A percentile compares a stretch with the other conserved stretches of the same genome.
phyloP scores from a whole-genome alignment of 2,888 invertebrate genomes.

The Lordiphosa fenestrarum region DNA sequence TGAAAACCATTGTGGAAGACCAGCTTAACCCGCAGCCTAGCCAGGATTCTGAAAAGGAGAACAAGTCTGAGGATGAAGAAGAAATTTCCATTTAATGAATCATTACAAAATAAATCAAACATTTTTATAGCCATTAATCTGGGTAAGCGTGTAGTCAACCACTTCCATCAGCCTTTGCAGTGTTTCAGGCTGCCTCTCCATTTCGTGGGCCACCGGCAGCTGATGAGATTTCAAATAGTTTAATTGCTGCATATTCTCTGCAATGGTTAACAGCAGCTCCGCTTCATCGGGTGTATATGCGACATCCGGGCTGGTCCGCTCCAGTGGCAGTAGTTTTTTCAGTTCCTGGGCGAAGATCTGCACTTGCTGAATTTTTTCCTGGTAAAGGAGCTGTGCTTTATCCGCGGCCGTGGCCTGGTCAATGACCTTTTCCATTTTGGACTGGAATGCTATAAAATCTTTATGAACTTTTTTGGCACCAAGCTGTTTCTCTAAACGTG shows the following conservation, averaged over 20 bases:
- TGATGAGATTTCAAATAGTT: conserved; percentile 60
- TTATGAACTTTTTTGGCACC: conserved; percentile 55
- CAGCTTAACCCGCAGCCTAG: conserved; percentile 1
- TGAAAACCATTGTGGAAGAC: conserved; percentile 35
- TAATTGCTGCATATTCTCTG: conserved; percentile 66
- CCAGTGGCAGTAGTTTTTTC: conserved; percentile 61
- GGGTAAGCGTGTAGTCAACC: too few species aligned
- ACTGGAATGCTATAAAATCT: conserved; percentile 67
- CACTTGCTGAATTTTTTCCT: conserved; percentile 54
- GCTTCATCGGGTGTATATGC: conserved; percentile 65
- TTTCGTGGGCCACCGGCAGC: too few species aligned
- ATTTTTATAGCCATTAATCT: too few species aligned
- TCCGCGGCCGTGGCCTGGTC: conserved; percentile 39
- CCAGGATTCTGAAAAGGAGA: conserved; percentile 16
- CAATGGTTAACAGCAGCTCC: conserved; percentile 46
- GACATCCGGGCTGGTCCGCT: conserved; percentile 26
- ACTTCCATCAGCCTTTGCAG: too few species aligned
- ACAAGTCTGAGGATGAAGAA: neutral
- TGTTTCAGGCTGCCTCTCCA: conserved; percentile 13
- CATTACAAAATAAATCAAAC: conserved; percentile 1
- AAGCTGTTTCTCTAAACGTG: conserved; percentile 43
- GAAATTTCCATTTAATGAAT: conserved; percentile 17
- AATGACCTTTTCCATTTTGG: conserved; percentile 52
- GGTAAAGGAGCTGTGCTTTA: conserved; percentile 46
- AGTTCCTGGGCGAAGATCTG: conserved; percentile 69